Evolutionary conservation across 37 sponge, comb jelly and placozoan species (phyloP), one percentile per base, ranked within the genome.

Genomic region (Beroe ovata): DNA sequence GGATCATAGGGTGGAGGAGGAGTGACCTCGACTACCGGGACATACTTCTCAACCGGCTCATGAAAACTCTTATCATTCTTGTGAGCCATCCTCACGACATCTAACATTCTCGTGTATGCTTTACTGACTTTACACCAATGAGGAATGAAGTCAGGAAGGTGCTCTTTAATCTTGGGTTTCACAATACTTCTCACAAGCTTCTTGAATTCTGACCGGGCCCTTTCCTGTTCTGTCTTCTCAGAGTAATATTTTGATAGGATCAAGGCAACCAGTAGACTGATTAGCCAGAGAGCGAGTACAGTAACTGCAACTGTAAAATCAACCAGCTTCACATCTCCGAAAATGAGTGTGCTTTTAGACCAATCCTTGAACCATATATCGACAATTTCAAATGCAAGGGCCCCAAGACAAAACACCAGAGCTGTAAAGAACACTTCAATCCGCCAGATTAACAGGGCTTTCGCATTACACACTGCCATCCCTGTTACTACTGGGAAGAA

Each of bases 1-100:
- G 54, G 84, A 29, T 77, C 84, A 4, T 77, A 66, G 14, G 32
- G 25, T 66, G 69, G 69, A 34, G 69, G 69, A 6, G 63, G 63
- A 18, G 63, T 23, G 34, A 66, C 6, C 16, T 30, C 69, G 34
- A 34, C 69, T 34, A 66, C 69, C 1, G 25, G 33, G 1, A 66
- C 69, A 32, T 66, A 66, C 36, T 66, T 30, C 33, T 2, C 69
- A 11, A 14, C 6, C 11, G 69, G 84, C 26, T 20, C 25, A 21
- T 4, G 23, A 40, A 42, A 77, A 29, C 38, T 29, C 25, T 77
- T 77, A 35, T 77, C 84, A 36, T 77, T 77, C 47, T 77, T 77
- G 22, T 77, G 39, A 11, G 84, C 84, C 0, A 77, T 54, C 41
- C 84, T 39, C 4, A 77, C 84, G 1, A 36, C 42, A 11, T 77